Percentiles rank a stretch among this genome's conserved stretches.
phyloP scores from a whole-genome alignment of 1,140 invertebrate genomes.

The Propsilocerus akamusi region DNA sequence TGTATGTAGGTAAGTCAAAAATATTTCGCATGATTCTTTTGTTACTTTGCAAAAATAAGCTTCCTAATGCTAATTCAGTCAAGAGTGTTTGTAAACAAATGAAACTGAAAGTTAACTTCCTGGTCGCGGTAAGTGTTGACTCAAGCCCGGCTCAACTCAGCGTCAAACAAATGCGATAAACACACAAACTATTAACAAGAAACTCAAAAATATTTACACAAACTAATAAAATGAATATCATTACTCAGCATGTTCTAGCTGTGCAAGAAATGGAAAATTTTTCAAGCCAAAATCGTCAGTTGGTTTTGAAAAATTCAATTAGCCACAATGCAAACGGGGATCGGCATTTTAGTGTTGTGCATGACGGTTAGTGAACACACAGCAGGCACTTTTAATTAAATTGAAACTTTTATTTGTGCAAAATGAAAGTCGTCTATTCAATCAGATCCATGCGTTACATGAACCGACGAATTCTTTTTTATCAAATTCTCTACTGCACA shows the following conservation, averaged over 20 bases:
- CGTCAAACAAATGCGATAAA: background rate
- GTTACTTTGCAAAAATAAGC: no score
- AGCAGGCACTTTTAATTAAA: background rate
- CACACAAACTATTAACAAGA: no score
- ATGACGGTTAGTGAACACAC: background rate
- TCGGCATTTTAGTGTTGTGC: slow-evolving; percentile 1
- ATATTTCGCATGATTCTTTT: no score
- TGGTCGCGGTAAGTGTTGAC: background rate
- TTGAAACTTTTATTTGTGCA: background rate
- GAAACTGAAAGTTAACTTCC: no score
- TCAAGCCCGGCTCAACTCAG: background rate
- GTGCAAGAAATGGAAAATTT: background rate
- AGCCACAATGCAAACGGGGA: background rate
- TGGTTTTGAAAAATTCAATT: background rate
- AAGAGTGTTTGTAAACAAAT: no score
- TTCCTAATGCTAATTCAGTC: no score
- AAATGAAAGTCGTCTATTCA: slow-evolving; percentile 1
- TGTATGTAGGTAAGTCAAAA: no score
- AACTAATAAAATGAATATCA: no score
- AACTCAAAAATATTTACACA: no score
- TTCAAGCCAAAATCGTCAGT: background rate
- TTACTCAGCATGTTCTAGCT: background rate
- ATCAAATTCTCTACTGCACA: background rate
- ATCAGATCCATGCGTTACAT: background rate
- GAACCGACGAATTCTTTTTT: background rate